Evolutionary conservation across 2,888 invertebrate genomes (phyloP), one percentile per base, ranked within the genome.

Genomic region (Xanthorhoe designata): DNA sequence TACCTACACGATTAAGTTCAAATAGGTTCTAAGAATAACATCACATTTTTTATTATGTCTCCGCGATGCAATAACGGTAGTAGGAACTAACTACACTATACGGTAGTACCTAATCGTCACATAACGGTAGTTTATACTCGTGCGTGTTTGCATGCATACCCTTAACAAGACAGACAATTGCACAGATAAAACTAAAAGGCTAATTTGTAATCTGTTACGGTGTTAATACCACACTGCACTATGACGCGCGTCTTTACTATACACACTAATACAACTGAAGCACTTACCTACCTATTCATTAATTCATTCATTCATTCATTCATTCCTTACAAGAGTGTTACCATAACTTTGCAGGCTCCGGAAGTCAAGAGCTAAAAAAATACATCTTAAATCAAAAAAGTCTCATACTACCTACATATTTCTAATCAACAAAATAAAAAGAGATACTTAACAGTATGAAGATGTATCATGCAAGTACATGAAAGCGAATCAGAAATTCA

Each of bases 151-250:
- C 55, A 61, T 60, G 42, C 82, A 77, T 76, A 75, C 78, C 80
- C 87, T 88, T 88, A 86, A 87, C 72, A 70, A 68, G 70, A 79
- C 82, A 65, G 63, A 58, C 56, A 85, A 83, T 77, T 78, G 76
- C 76, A 72, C 66, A 80, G 87, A 87, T 88, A 87, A 87, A 81
- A 83, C 80, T 77, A 79, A 87, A 81, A 81, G 79, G 80, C 79
- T 84, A 84, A 87, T 87, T 86, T 85, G 84, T 86, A 82, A 86
- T 80, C 80, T 75, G 82, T 82, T 77, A 79, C 76, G 76, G 78
- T 86, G 79, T 78, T 81, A 80, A 85, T 81, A 80, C 76, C 58
- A 1, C 32, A 59, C 38, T 29, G 24, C 54, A 66, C 64, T 64
- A 63, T 65, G 64, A 68, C 64, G 61, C 63, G 13, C 60, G 59